Percentiles rank a stretch among this genome's conserved stretches.
Conservation (phyloP, 1,140 invertebrate genomes). For the Nymphalis io region DNA sequence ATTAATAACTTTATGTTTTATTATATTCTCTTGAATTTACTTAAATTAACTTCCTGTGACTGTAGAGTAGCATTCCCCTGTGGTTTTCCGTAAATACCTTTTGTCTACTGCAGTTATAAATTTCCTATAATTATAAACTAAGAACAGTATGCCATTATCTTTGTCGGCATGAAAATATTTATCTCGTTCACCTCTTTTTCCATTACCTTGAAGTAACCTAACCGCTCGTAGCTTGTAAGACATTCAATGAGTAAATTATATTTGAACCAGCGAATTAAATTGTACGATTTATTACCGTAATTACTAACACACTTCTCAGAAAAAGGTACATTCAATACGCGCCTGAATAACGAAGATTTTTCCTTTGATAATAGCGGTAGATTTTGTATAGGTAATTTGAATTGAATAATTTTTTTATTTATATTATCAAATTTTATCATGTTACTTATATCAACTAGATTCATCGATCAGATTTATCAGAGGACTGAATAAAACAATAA, state of each 20-base stretch:
- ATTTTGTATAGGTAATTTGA: neutral
- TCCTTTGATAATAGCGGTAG: neutral
- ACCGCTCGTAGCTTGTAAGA: constrained; percentile 2
- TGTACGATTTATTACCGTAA: constrained; percentile 18
- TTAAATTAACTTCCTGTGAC: neutral
- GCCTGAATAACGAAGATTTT: neutral
- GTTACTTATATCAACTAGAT: too few relatives aligned
- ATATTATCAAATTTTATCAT: too few relatives aligned
- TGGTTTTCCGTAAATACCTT: constrained; percentile 21
- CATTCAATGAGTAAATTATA: constrained; percentile 18
- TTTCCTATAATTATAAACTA: constrained; percentile 26
- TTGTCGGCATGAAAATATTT: constrained; percentile 29
- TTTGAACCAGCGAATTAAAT: constrained; percentile 17
- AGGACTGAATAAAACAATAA: too few relatives aligned
- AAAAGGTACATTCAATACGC: neutral
- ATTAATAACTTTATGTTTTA: neutral
- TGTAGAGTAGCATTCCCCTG: neutral
- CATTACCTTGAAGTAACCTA: constrained; percentile 25
- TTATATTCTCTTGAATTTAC: neutral
- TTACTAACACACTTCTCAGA: constrained; percentile 6
- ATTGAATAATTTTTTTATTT: neutral
- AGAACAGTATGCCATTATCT: constrained; percentile 13
- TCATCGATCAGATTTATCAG: too few relatives aligned
- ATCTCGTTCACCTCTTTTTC: constrained; percentile 27
- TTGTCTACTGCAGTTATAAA: constrained; percentile 9